Evolutionary conservation across 2,888 invertebrate genomes (phyloP).

Genomic region (Cheilosia impressa): DNA sequence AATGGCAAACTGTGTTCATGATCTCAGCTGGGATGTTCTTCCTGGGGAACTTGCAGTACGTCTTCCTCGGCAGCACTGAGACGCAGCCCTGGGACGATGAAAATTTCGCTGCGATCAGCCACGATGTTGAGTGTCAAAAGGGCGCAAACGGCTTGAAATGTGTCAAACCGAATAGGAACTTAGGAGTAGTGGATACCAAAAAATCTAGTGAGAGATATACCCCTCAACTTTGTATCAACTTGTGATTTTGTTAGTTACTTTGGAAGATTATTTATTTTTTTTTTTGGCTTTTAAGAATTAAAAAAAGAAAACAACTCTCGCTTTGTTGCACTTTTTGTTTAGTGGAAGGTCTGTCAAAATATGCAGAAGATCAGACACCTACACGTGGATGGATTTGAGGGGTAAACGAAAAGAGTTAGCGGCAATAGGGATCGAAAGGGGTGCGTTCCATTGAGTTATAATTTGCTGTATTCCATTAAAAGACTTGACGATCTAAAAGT

Average conservation of each 20-base stretch:
- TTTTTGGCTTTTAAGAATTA: neutral
- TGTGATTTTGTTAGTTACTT: neutral
- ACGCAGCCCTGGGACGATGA: constrained; percentile 89
- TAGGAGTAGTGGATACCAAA: neutral
- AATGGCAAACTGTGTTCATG: constrained; percentile 91
- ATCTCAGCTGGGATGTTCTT: constrained; percentile 87
- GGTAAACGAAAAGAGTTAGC: too few species aligned
- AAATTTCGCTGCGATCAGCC: constrained; percentile 78
- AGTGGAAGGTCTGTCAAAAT: neutral
- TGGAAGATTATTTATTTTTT: neutral
- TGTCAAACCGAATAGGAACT: neutral
- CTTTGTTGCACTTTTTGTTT: too few species aligned
- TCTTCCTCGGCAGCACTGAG: constrained; percentile 87
- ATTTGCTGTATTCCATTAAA: too few species aligned
- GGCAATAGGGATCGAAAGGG: too few species aligned
- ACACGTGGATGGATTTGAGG: too few species aligned
- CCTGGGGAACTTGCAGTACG: constrained; percentile 88
- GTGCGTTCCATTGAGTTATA: too few species aligned
- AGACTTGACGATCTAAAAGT: too few species aligned
- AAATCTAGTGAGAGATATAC: neutral
- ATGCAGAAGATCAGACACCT: too few species aligned
- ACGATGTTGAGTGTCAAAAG: constrained; percentile 75
- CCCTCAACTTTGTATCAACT: constrained; percentile 3
- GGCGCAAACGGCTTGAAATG: constrained; percentile 52
- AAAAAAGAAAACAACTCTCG: too few species aligned